These are phyloP conservation scores for Noturus placidus DNA, from an alignment of 2,113 vertebrate genomes.

Conservation along the genomic window DNA sequence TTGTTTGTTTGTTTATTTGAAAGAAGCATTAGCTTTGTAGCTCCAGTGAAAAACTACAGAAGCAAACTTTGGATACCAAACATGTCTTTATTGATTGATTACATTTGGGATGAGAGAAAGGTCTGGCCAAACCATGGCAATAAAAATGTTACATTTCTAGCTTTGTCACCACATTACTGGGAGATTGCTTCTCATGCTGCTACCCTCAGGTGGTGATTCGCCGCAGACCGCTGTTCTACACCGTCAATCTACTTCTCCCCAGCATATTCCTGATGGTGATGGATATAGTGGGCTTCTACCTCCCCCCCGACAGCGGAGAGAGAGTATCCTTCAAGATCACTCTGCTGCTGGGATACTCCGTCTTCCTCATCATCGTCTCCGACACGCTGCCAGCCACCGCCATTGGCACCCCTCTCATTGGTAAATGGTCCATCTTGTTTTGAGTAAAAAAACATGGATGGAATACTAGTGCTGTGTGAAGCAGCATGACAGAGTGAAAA, in stretches of 20 bases:
- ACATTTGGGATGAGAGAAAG: background rate
- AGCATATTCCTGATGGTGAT: conserved; percentile 97
- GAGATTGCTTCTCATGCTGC: background rate
- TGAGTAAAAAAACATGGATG: background rate
- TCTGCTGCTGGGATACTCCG: conserved; percentile 92
- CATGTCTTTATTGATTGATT: background rate
- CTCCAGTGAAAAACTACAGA: background rate
- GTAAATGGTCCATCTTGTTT: conserved; percentile 63
- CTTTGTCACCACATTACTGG: conserved; percentile 8
- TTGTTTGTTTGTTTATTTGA: background rate
- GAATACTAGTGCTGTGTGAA: background rate
- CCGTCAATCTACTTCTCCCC: conserved; percentile 88
- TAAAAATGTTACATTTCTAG: conserved; percentile 2
- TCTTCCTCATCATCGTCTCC: conserved; percentile 97
- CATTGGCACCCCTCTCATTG: conserved; percentile 90
- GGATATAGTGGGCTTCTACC: conserved; percentile 94
- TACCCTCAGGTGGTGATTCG: conserved; percentile 87
- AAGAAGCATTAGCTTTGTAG: background rate
- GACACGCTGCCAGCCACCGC: conserved; percentile 92
- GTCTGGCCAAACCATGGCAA: background rate
- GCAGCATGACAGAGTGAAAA: background rate
- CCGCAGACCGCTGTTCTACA: conserved; percentile 91
- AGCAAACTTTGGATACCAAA: background rate
- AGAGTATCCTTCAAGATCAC: conserved; percentile 99
- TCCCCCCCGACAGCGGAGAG: conserved; percentile 95